Percentiles rank a stretch among this genome's conserved stretches.
phyloP scores from a whole-genome alignment of 2,797 vertebrate species.

The Otus scops region DNA sequence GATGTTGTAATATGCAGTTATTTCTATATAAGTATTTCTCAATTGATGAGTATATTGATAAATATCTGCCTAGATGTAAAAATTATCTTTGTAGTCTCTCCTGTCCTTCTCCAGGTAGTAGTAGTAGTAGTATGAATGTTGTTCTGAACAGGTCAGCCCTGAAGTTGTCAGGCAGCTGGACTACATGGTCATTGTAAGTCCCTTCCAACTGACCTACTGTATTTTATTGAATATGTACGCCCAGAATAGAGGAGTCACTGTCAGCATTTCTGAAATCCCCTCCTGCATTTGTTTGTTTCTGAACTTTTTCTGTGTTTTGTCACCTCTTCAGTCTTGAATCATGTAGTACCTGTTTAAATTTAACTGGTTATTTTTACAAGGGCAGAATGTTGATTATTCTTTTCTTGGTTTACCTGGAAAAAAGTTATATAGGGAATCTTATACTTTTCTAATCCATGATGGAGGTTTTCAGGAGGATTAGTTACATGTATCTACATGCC shows the following conservation, averaged over 20 bases:
- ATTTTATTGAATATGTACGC: neutral
- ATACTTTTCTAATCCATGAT: neutral
- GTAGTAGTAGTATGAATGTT: too few species aligned
- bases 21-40: neutral
- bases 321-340: neutral
- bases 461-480: neutral
- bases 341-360: neutral
- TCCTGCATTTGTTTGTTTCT: neutral
- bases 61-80: neutral
- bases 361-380: neutral
- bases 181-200: rapidly evolving
- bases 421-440: neutral
- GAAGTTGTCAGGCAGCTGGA: too few species aligned
- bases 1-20: neutral
- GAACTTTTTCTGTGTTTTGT: neutral
- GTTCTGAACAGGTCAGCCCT: neutral
- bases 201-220: neutral
- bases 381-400: neutral
- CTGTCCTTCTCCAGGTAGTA: neutral
- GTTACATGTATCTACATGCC: neutral
- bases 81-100: neutral
- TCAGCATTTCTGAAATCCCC: neutral
- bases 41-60: neutral
- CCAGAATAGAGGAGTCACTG: too few species aligned
- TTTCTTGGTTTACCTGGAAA: neutral